These are phyloP conservation scores for Theocolax elegans DNA, from an alignment of 1,140 invertebrate species.

Conservation along the genomic window DNA sequence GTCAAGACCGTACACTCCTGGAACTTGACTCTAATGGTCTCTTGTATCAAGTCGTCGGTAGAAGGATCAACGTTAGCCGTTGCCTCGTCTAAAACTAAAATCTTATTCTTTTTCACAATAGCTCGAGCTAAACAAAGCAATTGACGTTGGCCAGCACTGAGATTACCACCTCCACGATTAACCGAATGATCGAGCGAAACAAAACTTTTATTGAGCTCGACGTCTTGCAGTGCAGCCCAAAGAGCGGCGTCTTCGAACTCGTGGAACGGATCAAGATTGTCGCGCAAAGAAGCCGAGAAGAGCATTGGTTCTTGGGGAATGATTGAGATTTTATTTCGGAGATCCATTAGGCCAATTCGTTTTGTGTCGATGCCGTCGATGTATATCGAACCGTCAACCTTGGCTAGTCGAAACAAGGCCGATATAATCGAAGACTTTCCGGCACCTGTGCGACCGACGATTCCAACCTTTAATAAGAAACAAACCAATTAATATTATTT, in stretches of 20 bases:
- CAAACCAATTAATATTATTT: slow-evolving; percentile 51
- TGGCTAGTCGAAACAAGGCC: slow-evolving; percentile 76
- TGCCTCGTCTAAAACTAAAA: slow-evolving; percentile 78
- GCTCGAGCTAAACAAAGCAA: slow-evolving; percentile 86
- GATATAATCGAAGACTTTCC: slow-evolving; percentile 83
- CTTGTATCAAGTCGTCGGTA: slow-evolving; percentile 75
- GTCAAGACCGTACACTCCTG: slow-evolving; percentile 74
- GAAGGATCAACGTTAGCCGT: slow-evolving; percentile 77
- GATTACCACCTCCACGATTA: slow-evolving; percentile 80
- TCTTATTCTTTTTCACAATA: slow-evolving; percentile 79
- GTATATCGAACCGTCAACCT: slow-evolving; percentile 61
- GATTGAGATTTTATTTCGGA: slow-evolving; percentile 82
- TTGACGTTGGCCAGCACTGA: slow-evolving; percentile 88
- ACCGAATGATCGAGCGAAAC: slow-evolving; percentile 74
- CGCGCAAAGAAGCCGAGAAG: slow-evolving; percentile 81
- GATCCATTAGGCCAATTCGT: slow-evolving; percentile 74
- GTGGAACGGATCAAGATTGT: slow-evolving; percentile 87
- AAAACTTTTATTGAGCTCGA: slow-evolving; percentile 72
- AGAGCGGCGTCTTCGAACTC: slow-evolving; percentile 72
- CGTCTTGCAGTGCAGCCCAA: slow-evolving; percentile 68
- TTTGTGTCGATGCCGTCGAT: slow-evolving; percentile 79
- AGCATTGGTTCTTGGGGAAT: slow-evolving; percentile 88
- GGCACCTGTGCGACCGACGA: slow-evolving; percentile 84
- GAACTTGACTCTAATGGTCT: slow-evolving; percentile 73
- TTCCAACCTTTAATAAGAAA: slow-evolving; percentile 73